Base-by-base conservation (phyloP, 2,113 vertebrate genomes). In the Trematomus loennbergii region DNA sequence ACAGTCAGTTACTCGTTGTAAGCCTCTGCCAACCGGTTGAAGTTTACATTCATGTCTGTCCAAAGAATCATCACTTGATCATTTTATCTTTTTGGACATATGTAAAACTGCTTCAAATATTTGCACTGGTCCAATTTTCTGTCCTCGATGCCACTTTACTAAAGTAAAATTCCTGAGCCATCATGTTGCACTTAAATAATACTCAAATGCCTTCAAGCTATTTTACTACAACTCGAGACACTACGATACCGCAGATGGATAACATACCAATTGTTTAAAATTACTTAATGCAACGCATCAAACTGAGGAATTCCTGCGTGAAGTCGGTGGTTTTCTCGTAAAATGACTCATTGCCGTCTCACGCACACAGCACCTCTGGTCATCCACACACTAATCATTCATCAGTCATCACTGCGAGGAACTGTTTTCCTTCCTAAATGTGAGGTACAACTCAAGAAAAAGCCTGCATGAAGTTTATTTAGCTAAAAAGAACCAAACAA, bases 401-500 rank as follows among this genome's bases (percentile, higher is more conserved):
- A 86, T 78, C 83, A 79, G 64, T 87, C 84, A 87, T 77, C 79
- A 58, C 48, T 53, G 49, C 54, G 36, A 54, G 45, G 63, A 66
- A 67, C 49, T 78, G 74, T 62, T 75, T 86, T 78, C 29, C 62
- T 53, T 55, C 52, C 49, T 65, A 58, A 52, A 82, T 78, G 43
- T 83, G 85, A 85, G 70, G 80, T 83, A 84, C 73, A 79, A 84
- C 60, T 82, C 68, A 46, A 81, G 78, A 48, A 61, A 84, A 82
- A 87, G 58, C 22, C 73, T n/a, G 78, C 63, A 61, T 49, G 9
- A 54, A 43, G 83, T 90, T 91, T 89, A 88, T 91, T 92, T 85
- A 40, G 75, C 93, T 92, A 91, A 92, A 93, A 91, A 94, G 92
- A 94, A 87, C 91, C 84, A 94, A 93, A 94, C 84, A 92, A 85